Evolutionary conservation across 2,888 invertebrate species (phyloP), one percentile per base, ranked within the genome.

Genomic region (Volucella inflata): DNA sequence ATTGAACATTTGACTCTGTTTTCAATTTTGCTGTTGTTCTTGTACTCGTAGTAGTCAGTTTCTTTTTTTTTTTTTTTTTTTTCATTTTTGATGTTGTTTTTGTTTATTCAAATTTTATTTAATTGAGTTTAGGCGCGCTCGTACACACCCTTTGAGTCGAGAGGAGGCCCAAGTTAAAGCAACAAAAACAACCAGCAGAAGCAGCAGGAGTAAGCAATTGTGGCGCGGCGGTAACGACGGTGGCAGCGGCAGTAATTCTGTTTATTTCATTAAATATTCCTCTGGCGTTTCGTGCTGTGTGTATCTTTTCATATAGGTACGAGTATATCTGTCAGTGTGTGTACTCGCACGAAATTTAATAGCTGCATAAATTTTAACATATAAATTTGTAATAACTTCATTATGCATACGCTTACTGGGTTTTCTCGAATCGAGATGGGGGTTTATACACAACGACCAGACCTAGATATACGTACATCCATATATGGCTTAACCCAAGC

Each of bases 341-440:
- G 71, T 68, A 68, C 72, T 72, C 81, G 62, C 68, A 81, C 76
- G 81, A 81, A 80, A 85, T 85, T 85, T 85, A 81, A 85, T 85
- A 72, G 85, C 85, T 81, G 81, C 81, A 85, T 85, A 85, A 85
- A 85, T 85, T 84, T 85, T 59, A 77, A 64, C 76, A 77, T 85
- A 83, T 77, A 77, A 77, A 78, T 68, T 81, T 74, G 62, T 85
- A 80, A 85, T 85, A 85, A 81, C 85, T 85, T 85, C 81, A 85
- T 85, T 85, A 85, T 85, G 81, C 76, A 81, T 80, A 76, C 64
- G 70, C 30, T 30, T 30, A 30, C 30, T 6, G 30, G 30, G 30
- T 30, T 30, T 30, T 30, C 30, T 30, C 30, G 30, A 30, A 4
- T 77, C 17, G 10, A 64, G 16, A 44, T 50, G 30, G 30, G 30